Conservation (phyloP, 2,888 invertebrate species). For the Cheilosia vernalis region DNA sequence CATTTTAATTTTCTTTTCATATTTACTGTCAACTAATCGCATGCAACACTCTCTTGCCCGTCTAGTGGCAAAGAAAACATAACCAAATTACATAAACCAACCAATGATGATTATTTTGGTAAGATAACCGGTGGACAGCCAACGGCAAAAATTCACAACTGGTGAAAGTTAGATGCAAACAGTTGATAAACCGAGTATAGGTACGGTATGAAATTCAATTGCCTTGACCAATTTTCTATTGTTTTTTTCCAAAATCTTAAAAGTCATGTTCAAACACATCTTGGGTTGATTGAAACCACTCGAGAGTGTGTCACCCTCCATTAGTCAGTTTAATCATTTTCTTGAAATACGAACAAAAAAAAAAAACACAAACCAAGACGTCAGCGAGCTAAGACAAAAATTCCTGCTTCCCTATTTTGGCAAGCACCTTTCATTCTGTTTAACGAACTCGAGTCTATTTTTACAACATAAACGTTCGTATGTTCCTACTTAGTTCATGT, state of each 20-base stretch:
- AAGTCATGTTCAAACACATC: neutral
- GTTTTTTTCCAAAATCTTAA: neutral
- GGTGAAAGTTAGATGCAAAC: constrained; percentile 13
- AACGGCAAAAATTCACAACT: neutral
- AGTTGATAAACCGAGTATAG: constrained; percentile 1
- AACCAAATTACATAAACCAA: neutral
- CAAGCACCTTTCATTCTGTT: constrained; percentile 23
- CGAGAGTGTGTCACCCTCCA: no score
- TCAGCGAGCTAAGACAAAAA: neutral
- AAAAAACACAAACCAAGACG: neutral
- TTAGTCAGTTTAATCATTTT: no score
- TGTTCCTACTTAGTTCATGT: neutral
- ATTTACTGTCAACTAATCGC: no score
- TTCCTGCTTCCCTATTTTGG: neutral
- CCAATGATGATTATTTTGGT: neutral
- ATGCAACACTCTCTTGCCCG: no score
- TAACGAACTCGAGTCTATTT: constrained; percentile 31
- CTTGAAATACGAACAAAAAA: no score
- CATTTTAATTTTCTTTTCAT: no score
- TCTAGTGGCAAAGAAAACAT: neutral
- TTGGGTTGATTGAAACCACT: no score
- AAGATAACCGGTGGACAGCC: neutral
- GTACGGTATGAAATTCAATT: neutral
- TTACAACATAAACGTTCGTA: neutral
- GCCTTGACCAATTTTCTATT: neutral